These are phyloP conservation scores for Actias luna DNA, from an alignment of 2,888 invertebrate species.

Conservation along the genomic window DNA sequence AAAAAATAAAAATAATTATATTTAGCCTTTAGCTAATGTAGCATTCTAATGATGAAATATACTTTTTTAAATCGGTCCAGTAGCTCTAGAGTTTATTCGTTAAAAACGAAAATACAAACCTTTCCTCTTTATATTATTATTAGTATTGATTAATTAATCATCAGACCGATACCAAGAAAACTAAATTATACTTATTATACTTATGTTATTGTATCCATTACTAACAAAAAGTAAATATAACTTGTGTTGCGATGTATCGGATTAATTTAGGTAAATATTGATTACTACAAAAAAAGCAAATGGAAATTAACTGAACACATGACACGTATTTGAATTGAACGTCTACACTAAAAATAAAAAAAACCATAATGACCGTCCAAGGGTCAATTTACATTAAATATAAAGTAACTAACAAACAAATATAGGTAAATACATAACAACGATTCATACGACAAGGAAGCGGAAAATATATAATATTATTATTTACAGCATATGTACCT, in stretches of 20 bases:
- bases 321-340: not conserved
- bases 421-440: not conserved
- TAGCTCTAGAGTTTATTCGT: no score
- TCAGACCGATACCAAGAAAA: not conserved
- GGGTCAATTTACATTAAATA: not conserved
- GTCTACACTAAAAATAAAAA: not conserved
- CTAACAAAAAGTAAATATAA: not conserved
- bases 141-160: no score
- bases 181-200: not conserved
- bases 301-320: not conserved
- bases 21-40: no score
- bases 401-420: not conserved
- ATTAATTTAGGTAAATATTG: not conserved
- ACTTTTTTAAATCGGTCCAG: no score
- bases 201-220: not conserved
- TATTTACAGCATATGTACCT: not conserved
- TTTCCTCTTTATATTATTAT: not conserved
- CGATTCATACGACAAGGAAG: not conserved
- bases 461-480: not conserved
- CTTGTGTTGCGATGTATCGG: not conserved
- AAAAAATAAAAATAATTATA: no score
- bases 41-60: no score
- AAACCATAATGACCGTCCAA: conserved; percentile 1
- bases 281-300: not conserved
- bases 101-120: no score